Conservation (phyloP, 2,113 vertebrate genomes). For the Morone saxatilis region DNA sequence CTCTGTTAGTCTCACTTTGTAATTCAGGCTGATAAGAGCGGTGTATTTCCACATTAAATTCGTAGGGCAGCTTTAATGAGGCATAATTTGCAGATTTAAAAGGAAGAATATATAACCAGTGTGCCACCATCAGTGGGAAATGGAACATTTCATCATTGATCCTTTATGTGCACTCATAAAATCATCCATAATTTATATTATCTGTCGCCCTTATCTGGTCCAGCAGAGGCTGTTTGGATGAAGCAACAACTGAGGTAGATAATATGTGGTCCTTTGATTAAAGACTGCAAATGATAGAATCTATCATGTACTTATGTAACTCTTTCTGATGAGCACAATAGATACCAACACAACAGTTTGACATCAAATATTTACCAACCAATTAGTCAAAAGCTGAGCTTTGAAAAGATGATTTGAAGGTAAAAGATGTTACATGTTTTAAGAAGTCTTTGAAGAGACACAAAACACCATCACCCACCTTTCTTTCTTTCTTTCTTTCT, state of each 20-base stretch:
- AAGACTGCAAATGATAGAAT: constrained; percentile 6
- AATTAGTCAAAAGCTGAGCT: constrained; percentile 35
- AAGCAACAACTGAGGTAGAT: constrained; percentile 22
- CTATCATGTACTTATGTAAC: constrained; percentile 14
- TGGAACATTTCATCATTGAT: constrained; percentile 70
- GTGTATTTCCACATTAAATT: constrained; percentile 45
- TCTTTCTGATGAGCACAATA: background rate
- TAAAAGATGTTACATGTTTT: background rate
- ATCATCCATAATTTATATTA: constrained; percentile 67
- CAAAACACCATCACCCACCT: background rate
- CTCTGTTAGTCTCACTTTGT: constrained; percentile 34
- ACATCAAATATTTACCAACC: constrained; percentile 57
- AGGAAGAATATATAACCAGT: constrained; percentile 57
- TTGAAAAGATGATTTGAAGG: background rate
- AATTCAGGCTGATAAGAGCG: constrained; percentile 40
- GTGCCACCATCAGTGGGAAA: constrained; percentile 58
- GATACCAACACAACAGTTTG: constrained; percentile 4
- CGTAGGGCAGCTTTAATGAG: constrained; percentile 66
- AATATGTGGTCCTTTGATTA: constrained; percentile 23
- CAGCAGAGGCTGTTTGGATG: constrained; percentile 37
- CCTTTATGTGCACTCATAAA: constrained; percentile 68
- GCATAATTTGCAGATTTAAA: constrained; percentile 71
- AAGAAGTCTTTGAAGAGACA: constrained; percentile 7
- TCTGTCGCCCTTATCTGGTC: constrained; percentile 48
- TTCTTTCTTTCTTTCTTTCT: background rate